Percentiles rank a stretch among this genome's conserved stretches.
These are phyloP conservation scores for Seriola aureovittata DNA, from an alignment of 2,113 vertebrate species.

Conservation along the genomic window DNA sequence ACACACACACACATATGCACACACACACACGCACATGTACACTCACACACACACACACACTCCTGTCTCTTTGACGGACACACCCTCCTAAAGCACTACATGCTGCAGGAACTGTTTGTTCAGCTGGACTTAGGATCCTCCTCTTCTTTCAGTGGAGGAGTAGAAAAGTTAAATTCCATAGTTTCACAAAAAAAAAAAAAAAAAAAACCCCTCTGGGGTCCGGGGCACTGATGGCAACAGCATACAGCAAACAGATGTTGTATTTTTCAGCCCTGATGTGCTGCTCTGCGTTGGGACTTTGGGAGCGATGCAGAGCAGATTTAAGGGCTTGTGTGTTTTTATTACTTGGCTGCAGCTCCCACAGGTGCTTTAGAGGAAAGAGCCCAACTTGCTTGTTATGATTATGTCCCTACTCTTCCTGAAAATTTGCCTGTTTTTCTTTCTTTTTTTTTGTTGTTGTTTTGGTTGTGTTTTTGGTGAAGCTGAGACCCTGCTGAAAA, in stretches of 20 bases:
- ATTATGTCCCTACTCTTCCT: slow-evolving; percentile 46
- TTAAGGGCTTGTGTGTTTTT: slow-evolving; percentile 76
- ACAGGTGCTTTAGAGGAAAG: slow-evolving; percentile 68
- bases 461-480: slow-evolving; percentile 40
- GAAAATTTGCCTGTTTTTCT: slow-evolving; percentile 49
- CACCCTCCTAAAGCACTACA: slow-evolving; percentile 45
- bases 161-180: slow-evolving; percentile 46
- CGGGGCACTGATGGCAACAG: slow-evolving; percentile 27
- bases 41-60: slow-evolving; percentile 15
- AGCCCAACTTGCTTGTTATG: slow-evolving; percentile 68
- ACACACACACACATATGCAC: slow-evolving; percentile 17
- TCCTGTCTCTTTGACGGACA: slow-evolving; percentile 32
- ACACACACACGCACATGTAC: slow-evolving; percentile 16
- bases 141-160: slow-evolving; percentile 38
- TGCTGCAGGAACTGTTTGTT: slow-evolving; percentile 69
- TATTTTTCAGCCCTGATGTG: slow-evolving; percentile 61
- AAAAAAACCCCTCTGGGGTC: slow-evolving; percentile 27
- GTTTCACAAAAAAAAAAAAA: slow-evolving; percentile 30
- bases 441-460: slow-evolving; percentile 5
- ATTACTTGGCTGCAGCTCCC: slow-evolving; percentile 73
- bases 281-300: slow-evolving; percentile 44
- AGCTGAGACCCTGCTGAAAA: slow-evolving; percentile 41
- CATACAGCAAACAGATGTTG: slow-evolving; percentile 62
- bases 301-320: slow-evolving; percentile 61
- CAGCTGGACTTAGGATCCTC: slow-evolving; percentile 73